Conservation (phyloP, 1,140 invertebrate genomes). For the Yoshiicerus persimilis region DNA sequence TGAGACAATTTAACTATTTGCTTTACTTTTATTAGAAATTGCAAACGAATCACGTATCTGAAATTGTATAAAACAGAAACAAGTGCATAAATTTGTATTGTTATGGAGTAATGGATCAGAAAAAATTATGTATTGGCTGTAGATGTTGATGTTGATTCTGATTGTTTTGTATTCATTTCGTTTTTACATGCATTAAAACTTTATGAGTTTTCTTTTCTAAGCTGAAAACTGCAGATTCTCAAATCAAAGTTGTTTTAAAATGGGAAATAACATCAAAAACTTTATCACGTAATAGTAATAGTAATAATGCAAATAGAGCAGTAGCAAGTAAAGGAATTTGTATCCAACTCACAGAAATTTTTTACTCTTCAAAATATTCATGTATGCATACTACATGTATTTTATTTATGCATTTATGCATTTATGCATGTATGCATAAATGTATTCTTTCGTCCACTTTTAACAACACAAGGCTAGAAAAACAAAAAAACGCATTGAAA, state of each 20-base stretch:
- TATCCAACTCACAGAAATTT: background rate
- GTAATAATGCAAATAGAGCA: background rate
- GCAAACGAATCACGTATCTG: background rate
- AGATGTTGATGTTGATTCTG: no score
- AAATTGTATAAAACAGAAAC: background rate
- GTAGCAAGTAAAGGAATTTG: background rate
- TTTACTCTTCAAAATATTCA: background rate
- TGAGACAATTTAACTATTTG: background rate
- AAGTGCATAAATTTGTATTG: no score
- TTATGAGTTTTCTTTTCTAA: background rate
- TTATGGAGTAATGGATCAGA: no score
- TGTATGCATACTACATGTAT: no score
- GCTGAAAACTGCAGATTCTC: background rate
- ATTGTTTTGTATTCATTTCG: background rate
- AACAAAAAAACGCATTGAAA: no score
- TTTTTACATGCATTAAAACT: background rate
- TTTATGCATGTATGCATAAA: no score
- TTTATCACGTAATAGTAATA: background rate
- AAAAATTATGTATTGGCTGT: no score
- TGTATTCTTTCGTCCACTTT: background rate
- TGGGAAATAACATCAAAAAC: background rate
- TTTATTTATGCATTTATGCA: no score
- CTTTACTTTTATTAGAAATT: background rate
- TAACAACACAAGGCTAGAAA: background rate
- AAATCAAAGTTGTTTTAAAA: background rate